Base-by-base conservation (phyloP, 2,797 vertebrate genomes). In the Myotis myotis region DNA sequence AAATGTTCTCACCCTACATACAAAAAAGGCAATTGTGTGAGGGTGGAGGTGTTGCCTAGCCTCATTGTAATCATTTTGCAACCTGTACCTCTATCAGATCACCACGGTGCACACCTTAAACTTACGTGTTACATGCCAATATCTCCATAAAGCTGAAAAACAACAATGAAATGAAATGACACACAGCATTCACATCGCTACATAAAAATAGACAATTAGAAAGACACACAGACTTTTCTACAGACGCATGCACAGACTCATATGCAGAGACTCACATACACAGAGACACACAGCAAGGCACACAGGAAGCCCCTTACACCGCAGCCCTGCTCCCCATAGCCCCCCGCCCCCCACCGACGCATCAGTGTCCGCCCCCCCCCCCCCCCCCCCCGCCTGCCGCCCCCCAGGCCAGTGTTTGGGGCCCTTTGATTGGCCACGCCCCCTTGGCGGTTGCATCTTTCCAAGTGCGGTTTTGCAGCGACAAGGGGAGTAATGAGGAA, bases 401-500 rank as follows among this genome's bases (percentile, higher is more conserved):
- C 62, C 4, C 81, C 62, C 41, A 64, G 6, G 3, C 75, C 93
- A 17, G 13, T 3, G 55, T 41, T 81, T 8, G 19, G 60, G 25
- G 57, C 88, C 28, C 1, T 9, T 0, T 9, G 66, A 62, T 17
- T 78, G 95, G 92, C 96, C 6, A 9, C 75, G 53, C 51, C 89
- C 83, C 84, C 62, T 68, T 19, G 0, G 85, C 38, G 81, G 96
- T 90, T 96, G 96, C 72, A 17, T 80, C 94, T 94, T 96, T 78
- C 96, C 53, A 9, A 95, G 72, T 94, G 95, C 8, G 93, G 97
- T 96, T 97, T 97, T 30, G 92, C 75, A 89, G 89, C 72, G 1
- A 96, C 96, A 71, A 8, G 96, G 94, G 94, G 75, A 93, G 87
- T 82, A 96, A 96, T 41, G 94, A 85, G 89, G 96, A 95, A 96